Evolutionary conservation across 2,888 invertebrate genomes (phyloP), one percentile per base, ranked within the genome.

Genomic region (Cistogaster globosa): DNA sequence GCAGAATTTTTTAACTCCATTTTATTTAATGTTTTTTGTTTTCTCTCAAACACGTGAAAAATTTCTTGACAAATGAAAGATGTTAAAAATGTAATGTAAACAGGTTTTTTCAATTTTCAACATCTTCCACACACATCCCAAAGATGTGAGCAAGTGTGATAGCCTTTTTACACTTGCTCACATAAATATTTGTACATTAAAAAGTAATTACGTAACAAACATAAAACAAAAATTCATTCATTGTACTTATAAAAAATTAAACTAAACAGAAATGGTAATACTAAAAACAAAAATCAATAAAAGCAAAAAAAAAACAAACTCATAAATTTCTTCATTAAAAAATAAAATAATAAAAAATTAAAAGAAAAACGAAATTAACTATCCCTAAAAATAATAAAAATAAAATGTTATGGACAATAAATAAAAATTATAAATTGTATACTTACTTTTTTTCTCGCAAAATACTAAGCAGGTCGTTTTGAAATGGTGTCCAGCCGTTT

Each of bases 401-500:
- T 26, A 26, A 26, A 26, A 26, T 26, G 26, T 26, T 26, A 26
- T 26, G 26, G 26, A 26, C 26, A 26, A 26, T n/a, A n/a, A 26
- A 26, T 4, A 26, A 26, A 26, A 26, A 26, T 26, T 26, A 26
- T 2, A 26, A 26, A 26, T 26, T 26, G 26, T 26, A 4, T 26
- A 26, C 26, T 26, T 26, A 26, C 26, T 51, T 65, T 51, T n/a
- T 65, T 22, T 45, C 65, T 9, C 65, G 26, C 51, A 65, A 65
- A 32, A 65, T 65, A n/a, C 6, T 5, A 3, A 65, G 65, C 22
- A 51, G 6, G 16, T 45, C 26, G 6, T 6, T 16, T 51, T 65
- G 65, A 51, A 26, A 65, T 45, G 12, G 5, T 22, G 12, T 65
- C 48, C 16, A 65, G 32, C 26, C 65, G 12, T 38, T 65, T 18